These are phyloP conservation scores for Octodon degus DNA, from an alignment of 2,113 vertebrate genomes.

Conservation along the genomic window DNA sequence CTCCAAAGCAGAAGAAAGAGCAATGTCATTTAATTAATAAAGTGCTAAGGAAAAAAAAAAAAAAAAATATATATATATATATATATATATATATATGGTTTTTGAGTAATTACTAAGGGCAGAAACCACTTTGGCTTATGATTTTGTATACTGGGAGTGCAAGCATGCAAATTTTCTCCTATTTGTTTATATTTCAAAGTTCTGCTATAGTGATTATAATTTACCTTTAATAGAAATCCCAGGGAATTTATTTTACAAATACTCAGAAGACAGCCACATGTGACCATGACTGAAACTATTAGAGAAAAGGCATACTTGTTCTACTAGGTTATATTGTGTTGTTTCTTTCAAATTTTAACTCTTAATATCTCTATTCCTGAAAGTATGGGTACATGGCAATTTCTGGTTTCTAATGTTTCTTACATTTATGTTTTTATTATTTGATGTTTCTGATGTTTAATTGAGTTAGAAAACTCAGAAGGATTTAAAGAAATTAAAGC, in stretches of 20 bases:
- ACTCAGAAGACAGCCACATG: background rate
- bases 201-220: slow-evolving; percentile 46
- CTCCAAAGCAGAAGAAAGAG: slow-evolving; percentile 23
- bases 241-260: slow-evolving; percentile 20
- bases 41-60: slow-evolving; percentile 5
- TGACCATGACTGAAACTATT: background rate
- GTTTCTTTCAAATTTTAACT: slow-evolving; percentile 56
- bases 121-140: background rate
- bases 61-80: too few relatives aligned
- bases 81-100: too few relatives aligned
- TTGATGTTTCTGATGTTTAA: slow-evolving; percentile 31
- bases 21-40: slow-evolving; percentile 47
- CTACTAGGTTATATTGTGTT: background rate
- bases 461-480: slow-evolving; percentile 50
- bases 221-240: background rate
- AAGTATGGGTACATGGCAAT: slow-evolving; percentile 14
- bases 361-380: slow-evolving; percentile 22
- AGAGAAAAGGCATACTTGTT: background rate
- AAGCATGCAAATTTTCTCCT: slow-evolving; percentile 26
- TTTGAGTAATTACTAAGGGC: slow-evolving; percentile 10
- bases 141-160: background rate
- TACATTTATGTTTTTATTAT: background rate
- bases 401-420: slow-evolving; percentile 41
- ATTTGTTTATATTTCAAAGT: slow-evolving; percentile 21
- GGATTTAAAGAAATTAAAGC: slow-evolving; percentile 59